These are phyloP conservation scores for Gari tellinella DNA, from an alignment of 2,888 invertebrate genomes.

Conservation along the genomic window DNA sequence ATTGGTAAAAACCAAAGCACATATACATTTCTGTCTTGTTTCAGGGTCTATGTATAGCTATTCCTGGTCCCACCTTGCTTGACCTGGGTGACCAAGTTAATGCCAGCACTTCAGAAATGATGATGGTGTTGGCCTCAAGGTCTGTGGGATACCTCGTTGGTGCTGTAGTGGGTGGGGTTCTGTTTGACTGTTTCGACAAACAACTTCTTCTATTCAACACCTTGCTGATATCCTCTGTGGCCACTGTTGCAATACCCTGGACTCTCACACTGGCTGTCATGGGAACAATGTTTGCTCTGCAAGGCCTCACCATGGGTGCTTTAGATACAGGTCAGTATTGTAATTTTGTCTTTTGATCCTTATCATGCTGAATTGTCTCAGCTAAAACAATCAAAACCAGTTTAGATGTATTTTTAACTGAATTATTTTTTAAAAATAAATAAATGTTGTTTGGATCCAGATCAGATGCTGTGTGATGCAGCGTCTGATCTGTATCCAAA, in stretches of 20 bases:
- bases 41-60: slow-evolving; percentile 84
- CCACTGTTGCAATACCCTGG: slow-evolving; percentile 84
- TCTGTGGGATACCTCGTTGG: slow-evolving; percentile 84
- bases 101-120: slow-evolving; percentile 79
- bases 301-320: slow-evolving; percentile 84
- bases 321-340: slow-evolving; percentile 75
- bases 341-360: no score
- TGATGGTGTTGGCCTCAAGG: slow-evolving; percentile 83
- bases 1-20: no score
- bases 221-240: slow-evolving; percentile 82
- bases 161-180: slow-evolving; percentile 82
- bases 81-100: slow-evolving; percentile 82
- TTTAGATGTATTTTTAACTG: no score
- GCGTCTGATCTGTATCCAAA: no score
- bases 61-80: slow-evolving; percentile 84
- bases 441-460: no score
- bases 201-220: slow-evolving; percentile 83
- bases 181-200: slow-evolving; percentile 82
- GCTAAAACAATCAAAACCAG: no score
- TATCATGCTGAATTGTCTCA: no score
- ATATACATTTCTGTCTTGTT: slow-evolving; percentile 26
- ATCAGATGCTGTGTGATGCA: no score
- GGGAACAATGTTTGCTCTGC: slow-evolving; percentile 80
- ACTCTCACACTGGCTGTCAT: slow-evolving; percentile 80
- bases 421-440: no score